Base-by-base conservation (phyloP, 2,888 invertebrate species). In the Drosophila bunnanda region DNA sequence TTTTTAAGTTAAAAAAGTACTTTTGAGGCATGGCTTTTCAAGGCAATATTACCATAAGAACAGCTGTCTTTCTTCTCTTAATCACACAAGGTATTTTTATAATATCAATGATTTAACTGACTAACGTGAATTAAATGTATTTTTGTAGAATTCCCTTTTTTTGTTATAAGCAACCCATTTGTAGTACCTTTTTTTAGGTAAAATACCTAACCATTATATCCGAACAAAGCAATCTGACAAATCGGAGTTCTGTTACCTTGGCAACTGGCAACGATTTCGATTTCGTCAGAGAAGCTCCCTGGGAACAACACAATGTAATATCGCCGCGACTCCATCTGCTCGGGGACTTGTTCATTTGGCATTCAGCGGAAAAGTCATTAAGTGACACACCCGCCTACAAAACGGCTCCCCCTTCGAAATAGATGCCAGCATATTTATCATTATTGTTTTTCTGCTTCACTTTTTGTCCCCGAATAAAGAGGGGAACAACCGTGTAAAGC, bases 381-480 rank as follows among this genome's bases (percentile, higher is more conserved):
- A 72, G 64, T 28, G 89, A 71, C 89, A 87, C 83, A 87, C 89
- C 87, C 87, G 60, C 53, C 64, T 65, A 55, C 70, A 48, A 59
- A 43, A 39, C 34, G 32, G 30, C 39, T 25, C 25, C 43, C 54
- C 22, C 38, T 15, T 43, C n/a, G 28, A 57, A 77, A 87, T 88
- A 87, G 81, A 83, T 89, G 75, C 75, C 68, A 53, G 58, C 62
- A 75, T 72, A 89, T 83, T 86, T 78, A 76, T 80, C 68, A 89
- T 87, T 78, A 54, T 57, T 56, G n/a, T 66, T 66, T 67, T 66
- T 65, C 41, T 50, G 65, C 66, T 43, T 66, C 41, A 44, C 43
- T 65, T 65, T 58, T 65, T 65, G 64, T 65, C 65, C 10, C 59
- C 71, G 46, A 41, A 71, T 52, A 44, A 55, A 48, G 59, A 9